Evolutionary conservation across 2,888 invertebrate genomes (phyloP).

Genomic region (Zelleria hepariella): DNA sequence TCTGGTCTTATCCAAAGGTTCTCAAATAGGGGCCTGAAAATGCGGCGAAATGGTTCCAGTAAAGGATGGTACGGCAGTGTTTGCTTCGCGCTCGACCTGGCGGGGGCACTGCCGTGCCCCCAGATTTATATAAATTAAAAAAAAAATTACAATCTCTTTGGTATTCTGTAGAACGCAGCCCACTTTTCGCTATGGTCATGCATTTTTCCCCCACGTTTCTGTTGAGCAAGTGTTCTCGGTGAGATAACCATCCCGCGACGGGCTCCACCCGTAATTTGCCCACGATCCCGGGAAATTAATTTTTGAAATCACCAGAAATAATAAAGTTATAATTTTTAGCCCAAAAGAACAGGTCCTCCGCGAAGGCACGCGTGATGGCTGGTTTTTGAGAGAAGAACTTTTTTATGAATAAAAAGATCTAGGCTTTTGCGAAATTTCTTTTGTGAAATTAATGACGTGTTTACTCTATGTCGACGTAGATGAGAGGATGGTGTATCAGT

Average conservation of each 20-base stretch:
- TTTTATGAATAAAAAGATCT: background rate
- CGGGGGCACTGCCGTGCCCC: no score
- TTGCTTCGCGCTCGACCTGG: no score
- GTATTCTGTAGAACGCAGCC: background rate
- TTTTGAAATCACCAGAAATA: slow-evolving; percentile 61
- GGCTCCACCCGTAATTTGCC: slow-evolving; percentile 50
- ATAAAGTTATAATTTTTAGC: slow-evolving; percentile 66
- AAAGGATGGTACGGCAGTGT: no score
- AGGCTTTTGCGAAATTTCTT: no score
- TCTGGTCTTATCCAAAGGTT: no score
- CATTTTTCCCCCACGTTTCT: background rate
- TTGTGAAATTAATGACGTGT: no score
- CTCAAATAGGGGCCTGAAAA: no score
- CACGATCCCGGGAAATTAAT: slow-evolving; percentile 66
- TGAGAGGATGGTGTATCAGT: no score
- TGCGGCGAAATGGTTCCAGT: no score
- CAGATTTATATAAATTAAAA: background rate
- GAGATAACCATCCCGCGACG: slow-evolving; percentile 13
- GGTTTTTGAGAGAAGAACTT: slow-evolving; percentile 21
- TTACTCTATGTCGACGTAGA: no score
- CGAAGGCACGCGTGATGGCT: slow-evolving; percentile 34
- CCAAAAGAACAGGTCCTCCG: slow-evolving; percentile 44
- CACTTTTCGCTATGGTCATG: background rate
- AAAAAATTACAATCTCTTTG: background rate
- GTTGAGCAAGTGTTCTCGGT: background rate